These are phyloP conservation scores for Lipotes vexillifer DNA, from an alignment of 2,113 vertebrate species.

Conservation along the genomic window DNA sequence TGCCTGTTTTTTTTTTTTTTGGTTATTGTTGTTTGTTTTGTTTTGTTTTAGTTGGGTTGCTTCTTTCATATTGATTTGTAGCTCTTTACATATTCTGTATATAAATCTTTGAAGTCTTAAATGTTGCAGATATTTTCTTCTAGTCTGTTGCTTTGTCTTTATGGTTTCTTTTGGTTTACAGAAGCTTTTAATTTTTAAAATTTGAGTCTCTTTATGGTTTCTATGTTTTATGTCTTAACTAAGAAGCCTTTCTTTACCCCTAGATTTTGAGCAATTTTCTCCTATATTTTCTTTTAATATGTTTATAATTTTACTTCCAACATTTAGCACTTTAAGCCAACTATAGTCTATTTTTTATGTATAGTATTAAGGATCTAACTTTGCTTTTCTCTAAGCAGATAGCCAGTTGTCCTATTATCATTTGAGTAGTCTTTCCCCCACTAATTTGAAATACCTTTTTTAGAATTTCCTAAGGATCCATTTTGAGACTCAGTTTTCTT, in stretches of 20 bases:
- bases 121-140: neutral
- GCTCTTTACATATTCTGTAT: neutral
- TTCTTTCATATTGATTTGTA: neutral
- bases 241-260: neutral
- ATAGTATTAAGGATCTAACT: neutral
- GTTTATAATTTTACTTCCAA: neutral
- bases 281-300: neutral
- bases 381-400: neutral
- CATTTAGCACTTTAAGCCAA: neutral
- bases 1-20: neutral
- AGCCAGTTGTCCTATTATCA: neutral
- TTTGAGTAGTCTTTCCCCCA: neutral
- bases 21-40: too few species aligned
- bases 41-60: neutral
- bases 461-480: neutral
- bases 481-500: neutral
- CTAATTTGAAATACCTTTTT: neutral
- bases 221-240: neutral
- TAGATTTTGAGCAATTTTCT: neutral
- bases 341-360: neutral
- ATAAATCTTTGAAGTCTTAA: neutral
- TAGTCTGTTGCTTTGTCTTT: neutral
- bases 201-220: neutral
- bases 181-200: neutral
- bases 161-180: neutral